These are phyloP conservation scores for Sycophila texana DNA, from an alignment of 2,888 invertebrate genomes.

Conservation along the genomic window DNA sequence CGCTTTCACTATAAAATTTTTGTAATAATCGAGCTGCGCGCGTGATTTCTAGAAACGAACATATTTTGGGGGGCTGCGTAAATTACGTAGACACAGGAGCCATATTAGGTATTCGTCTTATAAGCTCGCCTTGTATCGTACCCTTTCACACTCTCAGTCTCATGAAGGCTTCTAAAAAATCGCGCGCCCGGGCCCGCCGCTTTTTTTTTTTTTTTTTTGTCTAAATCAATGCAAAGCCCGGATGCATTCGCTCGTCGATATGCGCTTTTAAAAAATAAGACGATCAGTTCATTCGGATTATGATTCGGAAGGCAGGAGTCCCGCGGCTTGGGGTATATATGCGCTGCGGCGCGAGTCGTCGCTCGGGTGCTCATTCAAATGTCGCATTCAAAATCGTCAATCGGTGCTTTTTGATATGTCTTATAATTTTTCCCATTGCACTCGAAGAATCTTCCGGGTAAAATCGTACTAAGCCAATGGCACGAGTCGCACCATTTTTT, in stretches of 20 bases:
- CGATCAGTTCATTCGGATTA: conserved; percentile 19
- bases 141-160: conserved; percentile 71
- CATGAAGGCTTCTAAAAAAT: conserved; percentile 66
- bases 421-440: not conserved
- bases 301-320: conserved; percentile 35
- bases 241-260: conserved; percentile 17
- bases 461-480: conserved; percentile 2
- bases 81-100: conserved; percentile 70
- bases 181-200: conserved; percentile 58
- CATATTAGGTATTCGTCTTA: conserved; percentile 59
- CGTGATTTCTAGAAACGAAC: conserved; percentile 48
- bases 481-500: conserved; percentile 2
- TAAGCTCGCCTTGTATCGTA: conserved; percentile 72
- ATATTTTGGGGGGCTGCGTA: conserved; percentile 59
- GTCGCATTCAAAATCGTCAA: conserved; percentile 41
- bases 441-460: not conserved
- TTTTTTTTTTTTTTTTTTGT: not conserved
- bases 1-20: not conserved
- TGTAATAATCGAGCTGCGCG: conserved; percentile 17
- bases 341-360: conserved; percentile 12
- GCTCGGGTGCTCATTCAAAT: conserved; percentile 41
- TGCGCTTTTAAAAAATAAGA: not conserved
- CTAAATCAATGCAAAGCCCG: no score
- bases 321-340: not conserved
- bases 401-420: not conserved